Base-by-base conservation (phyloP, 2,113 vertebrate genomes). In the Kryptolebias marmoratus region DNA sequence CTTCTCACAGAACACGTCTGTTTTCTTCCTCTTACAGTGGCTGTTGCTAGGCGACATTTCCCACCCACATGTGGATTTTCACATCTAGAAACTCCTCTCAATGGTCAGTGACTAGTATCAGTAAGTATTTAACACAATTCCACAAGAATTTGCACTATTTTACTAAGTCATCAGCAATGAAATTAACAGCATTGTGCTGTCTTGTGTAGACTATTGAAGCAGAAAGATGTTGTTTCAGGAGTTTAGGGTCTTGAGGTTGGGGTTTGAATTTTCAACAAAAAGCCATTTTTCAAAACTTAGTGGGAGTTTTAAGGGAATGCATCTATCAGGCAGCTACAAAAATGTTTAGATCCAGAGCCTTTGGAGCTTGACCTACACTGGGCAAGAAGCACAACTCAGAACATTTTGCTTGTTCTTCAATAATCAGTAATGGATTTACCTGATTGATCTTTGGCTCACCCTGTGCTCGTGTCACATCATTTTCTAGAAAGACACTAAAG, bases 11-110 rank as follows among this genome's bases (percentile, higher is more conserved):
- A 63, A 59, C n/a, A 64, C 0, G 5, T 64, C 28, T 73, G 57
- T 76, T 80, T 80, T 84, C 54, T 55, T 77, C 58, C 75, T 70
- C 22, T 73, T 78, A 75, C 59, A 75, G 75, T 31, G 8, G 48
- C 73, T 82, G 83, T 87, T 89, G 87, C 83, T 79, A 82, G 60
- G 83, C 83, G 64, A 89, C 83, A 66, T 71, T 81, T 80, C 58
- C 82, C 73, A 83, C 60, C 70, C 61, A 75, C 69, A 39, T 64
- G 44, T 71, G 32, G 32, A 42, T 64, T 82, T 80, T 62, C 31
- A 64, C 57, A 64, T 68, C 9, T 56, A 79, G 71, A 84, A 61
- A 56, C 54, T 56, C 64, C 57, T 60, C 31, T 75, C n/a, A 57
- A 44, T 55, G 73, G 57, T 77, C 44, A 71, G 68, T 67, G 50